Evolutionary conservation across 2,113 vertebrate genomes (phyloP).

Genomic region (Meles meles): DNA sequence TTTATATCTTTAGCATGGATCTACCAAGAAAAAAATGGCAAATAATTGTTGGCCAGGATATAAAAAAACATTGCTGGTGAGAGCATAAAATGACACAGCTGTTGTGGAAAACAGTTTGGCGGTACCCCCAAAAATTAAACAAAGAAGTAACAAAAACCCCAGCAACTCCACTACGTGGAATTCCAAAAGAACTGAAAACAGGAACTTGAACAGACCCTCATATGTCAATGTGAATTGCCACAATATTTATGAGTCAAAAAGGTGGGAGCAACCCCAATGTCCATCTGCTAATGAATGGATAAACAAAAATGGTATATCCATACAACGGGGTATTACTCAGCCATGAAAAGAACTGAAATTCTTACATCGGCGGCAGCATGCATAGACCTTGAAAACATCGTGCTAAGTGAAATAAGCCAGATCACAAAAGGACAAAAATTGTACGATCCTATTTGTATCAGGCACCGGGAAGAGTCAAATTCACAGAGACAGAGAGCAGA

Average conservation of each 20-base stretch:
- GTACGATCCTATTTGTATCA: neutral
- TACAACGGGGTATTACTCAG: neutral
- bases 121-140: neutral
- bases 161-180: neutral
- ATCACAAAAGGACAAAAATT: neutral
- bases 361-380: neutral
- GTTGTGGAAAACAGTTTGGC: neutral
- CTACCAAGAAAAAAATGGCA: neutral
- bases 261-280: neutral
- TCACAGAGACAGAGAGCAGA: neutral
- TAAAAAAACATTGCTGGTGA: neutral
- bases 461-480: neutral
- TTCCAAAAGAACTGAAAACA: neutral
- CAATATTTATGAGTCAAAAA: neutral
- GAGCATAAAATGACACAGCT: neutral
- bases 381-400: neutral
- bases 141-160: neutral
- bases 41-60: neutral
- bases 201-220: neutral
- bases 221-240: neutral
- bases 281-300: neutral
- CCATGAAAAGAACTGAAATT: neutral
- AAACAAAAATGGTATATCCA: neutral
- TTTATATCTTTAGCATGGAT: neutral
- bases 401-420: neutral